Evolutionary conservation across 2,113 vertebrate genomes (phyloP).

Genomic region (Canis aureus): DNA sequence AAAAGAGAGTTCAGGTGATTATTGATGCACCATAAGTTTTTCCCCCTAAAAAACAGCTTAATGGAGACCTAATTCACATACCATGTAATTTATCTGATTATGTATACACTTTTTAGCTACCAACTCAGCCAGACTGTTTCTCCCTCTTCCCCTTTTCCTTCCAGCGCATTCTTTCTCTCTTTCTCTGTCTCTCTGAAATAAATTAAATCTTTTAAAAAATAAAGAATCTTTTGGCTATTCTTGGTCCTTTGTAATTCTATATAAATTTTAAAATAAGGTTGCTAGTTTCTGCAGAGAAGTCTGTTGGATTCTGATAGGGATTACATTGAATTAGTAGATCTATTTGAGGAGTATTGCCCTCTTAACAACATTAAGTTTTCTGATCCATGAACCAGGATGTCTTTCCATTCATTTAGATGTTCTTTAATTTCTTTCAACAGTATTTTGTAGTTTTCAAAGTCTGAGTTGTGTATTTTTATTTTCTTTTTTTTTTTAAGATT

Average conservation of each 20-base stretch:
- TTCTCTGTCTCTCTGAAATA: too few relatives aligned
- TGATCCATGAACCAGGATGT: not conserved
- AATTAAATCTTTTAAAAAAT: not conserved
- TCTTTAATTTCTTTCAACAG: not conserved
- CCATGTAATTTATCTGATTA: too few relatives aligned
- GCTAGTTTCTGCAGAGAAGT: not conserved
- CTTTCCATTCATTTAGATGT: not conserved
- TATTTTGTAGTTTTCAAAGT: not conserved
- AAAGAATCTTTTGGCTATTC: not conserved
- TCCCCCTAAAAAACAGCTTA: too few relatives aligned
- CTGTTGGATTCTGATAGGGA: not conserved
- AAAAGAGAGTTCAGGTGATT: too few relatives aligned
- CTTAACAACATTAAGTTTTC: not conserved
- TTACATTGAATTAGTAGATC: not conserved
- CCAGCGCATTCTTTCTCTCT: too few relatives aligned
- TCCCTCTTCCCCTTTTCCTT: too few relatives aligned
- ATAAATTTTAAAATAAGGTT: not conserved
- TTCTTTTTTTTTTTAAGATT: not conserved
- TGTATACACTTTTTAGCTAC: too few relatives aligned
- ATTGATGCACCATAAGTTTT: too few relatives aligned
- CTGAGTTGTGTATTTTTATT: not conserved
- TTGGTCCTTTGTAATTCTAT: not conserved
- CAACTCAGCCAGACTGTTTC: too few relatives aligned
- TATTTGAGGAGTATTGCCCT: not conserved
- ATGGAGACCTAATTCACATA: too few relatives aligned